Percentiles rank a stretch among this genome's conserved stretches.
Conservation (phyloP, 2,113 vertebrate genomes). For the Semnornis frantzii region DNA sequence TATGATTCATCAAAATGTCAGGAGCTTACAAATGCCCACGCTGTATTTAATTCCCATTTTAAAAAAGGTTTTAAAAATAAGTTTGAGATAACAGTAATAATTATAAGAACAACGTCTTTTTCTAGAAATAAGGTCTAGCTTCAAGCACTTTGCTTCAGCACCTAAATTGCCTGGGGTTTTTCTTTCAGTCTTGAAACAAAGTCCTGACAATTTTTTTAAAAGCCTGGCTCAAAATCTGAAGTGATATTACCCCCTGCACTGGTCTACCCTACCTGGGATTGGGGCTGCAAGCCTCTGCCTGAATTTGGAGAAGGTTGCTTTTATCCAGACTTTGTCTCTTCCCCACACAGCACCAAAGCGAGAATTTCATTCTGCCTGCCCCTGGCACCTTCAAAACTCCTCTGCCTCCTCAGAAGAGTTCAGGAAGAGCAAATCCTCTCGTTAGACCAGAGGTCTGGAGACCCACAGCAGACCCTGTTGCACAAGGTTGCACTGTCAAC, state of each 20-base stretch:
- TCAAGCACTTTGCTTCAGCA: background rate
- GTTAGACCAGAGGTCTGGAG: background rate
- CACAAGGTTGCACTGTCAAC: background rate
- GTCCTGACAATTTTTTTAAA: background rate
- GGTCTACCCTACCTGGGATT: background rate
- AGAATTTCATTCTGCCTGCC: background rate
- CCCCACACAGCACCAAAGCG: background rate
- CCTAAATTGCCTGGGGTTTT: background rate
- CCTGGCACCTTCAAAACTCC: background rate
- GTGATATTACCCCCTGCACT: accelerated
- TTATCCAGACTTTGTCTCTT: background rate
- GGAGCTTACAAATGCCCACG: slow-evolving; percentile 12
- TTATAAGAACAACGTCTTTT: background rate
- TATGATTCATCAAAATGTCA: slow-evolving; percentile 46
- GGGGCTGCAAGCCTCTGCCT: background rate
- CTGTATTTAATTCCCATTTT: background rate
- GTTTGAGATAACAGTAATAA: background rate
- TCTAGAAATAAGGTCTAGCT: background rate
- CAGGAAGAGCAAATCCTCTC: background rate
- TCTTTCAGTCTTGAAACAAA: background rate
- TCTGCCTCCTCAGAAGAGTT: background rate
- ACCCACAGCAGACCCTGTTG: accelerated
- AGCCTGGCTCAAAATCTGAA: background rate
- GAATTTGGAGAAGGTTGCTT: background rate
- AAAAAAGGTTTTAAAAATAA: background rate